These are phyloP conservation scores for Lasioglossum zephyrum DNA, from an alignment of 2,888 invertebrate species.

Conservation along the genomic window DNA sequence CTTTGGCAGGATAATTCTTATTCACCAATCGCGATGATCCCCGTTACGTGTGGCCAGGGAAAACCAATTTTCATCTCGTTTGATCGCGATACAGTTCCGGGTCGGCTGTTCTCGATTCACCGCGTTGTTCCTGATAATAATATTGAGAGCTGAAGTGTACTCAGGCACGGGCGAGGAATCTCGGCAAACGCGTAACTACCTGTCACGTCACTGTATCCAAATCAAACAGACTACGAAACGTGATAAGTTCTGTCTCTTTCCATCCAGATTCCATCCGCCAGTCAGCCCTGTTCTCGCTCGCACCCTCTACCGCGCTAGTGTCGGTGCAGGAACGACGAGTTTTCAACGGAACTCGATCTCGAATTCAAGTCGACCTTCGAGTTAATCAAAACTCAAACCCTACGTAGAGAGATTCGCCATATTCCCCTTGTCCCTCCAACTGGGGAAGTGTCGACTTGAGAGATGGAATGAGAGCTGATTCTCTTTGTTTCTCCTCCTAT, in stretches of 20 bases:
- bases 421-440: conserved; percentile 41
- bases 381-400: conserved; percentile 79
- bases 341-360: conserved; percentile 73
- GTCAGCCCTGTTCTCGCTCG: neutral
- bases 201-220: conserved; percentile 65
- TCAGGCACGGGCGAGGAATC: conserved; percentile 50
- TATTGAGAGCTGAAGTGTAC: conserved; percentile 48
- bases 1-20: conserved; percentile 6
- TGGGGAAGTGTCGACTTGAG: neutral
- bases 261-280: neutral
- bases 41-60: conserved; percentile 36
- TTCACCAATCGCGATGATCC: conserved; percentile 15
- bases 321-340: conserved; percentile 36
- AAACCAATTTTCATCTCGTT: conserved; percentile 57
- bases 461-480: conserved; percentile 31
- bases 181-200: conserved; percentile 68
- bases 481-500: conserved; percentile 1
- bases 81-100: conserved; percentile 43
- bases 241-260: conserved; percentile 57
- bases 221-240: conserved; percentile 68
- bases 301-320: neutral
- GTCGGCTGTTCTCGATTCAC: conserved; percentile 36
- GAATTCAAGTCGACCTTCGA: conserved; percentile 76
- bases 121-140: conserved; percentile 60
- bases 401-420: conserved; percentile 48